These are phyloP conservation scores for Colletes gigas DNA, from an alignment of 1,140 invertebrate species.

Conservation along the genomic window DNA sequence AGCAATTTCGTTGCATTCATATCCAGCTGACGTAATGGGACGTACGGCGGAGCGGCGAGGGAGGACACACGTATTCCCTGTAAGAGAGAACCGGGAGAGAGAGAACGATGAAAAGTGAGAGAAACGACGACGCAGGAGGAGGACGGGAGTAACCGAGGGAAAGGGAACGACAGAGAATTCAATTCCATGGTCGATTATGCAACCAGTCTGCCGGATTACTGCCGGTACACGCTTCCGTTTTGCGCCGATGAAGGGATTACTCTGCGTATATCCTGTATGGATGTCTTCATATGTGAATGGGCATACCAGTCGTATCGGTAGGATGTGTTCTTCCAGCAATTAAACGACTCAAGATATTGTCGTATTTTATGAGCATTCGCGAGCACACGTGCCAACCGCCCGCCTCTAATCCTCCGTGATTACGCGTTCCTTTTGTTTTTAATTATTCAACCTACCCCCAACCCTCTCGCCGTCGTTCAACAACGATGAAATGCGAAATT, in stretches of 20 bases:
- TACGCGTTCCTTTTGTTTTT: not conserved
- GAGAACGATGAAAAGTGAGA: conserved; percentile 1
- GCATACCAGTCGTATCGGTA: conserved; percentile 7
- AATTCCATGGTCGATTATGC: conserved; percentile 73
- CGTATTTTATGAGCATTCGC: not conserved
- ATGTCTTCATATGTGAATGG: conserved; percentile 35
- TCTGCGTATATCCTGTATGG: conserved; percentile 57
- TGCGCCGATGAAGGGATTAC: conserved; percentile 67
- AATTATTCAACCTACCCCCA: not conserved
- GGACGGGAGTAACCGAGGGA: conserved; percentile 49
- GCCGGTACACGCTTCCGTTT: conserved; percentile 67
- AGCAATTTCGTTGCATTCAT: conserved; percentile 67
- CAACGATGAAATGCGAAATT: not conserved
- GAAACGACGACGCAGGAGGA: not conserved
- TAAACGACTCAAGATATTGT: conserved; percentile 22
- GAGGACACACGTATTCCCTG: conserved; percentile 10
- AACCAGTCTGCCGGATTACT: conserved; percentile 69
- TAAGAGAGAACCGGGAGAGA: conserved; percentile 4
- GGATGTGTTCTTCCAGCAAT: conserved; percentile 26
- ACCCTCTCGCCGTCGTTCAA: too few relatives aligned
- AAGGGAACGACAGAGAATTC: conserved; percentile 74
- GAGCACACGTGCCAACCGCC: not conserved
- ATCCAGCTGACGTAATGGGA: conserved; percentile 66
- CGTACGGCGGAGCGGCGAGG: conserved; percentile 26
- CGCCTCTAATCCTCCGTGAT: not conserved